Conservation (phyloP, 2,888 invertebrate species). For the Hydroisotoma schaefferi region DNA sequence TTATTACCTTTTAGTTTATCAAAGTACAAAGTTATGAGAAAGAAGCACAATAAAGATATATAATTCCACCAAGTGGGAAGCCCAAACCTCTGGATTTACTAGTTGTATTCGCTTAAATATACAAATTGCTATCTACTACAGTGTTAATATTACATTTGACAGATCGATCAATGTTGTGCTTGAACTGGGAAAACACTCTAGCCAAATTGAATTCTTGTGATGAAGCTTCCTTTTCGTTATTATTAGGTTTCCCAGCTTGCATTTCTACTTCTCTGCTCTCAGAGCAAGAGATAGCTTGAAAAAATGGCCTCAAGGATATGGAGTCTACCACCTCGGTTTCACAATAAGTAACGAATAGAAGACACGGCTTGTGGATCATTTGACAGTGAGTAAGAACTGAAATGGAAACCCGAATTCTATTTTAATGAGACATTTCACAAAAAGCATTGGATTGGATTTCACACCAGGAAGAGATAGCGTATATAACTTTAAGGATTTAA, state of each 20-base stretch:
- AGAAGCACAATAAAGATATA: too few species aligned
- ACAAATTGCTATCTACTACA: conserved; percentile 34
- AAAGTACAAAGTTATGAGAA: too few species aligned
- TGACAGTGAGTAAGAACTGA: conserved; percentile 33
- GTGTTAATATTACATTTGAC: conserved; percentile 21
- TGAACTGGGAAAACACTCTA: conserved; percentile 23
- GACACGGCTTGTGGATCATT: conserved; percentile 22
- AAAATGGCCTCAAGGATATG: conserved; percentile 37
- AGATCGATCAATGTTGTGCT: conserved; percentile 16
- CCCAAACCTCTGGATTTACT: too few species aligned
- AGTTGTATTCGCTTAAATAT: conserved; percentile 25
- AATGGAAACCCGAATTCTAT: too few species aligned
- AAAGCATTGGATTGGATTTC: neutral
- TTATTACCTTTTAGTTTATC: too few species aligned
- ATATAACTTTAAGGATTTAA: neutral
- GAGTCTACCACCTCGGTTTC: conserved; percentile 41
- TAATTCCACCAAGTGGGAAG: too few species aligned
- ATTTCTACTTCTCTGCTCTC: too few species aligned
- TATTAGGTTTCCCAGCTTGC: too few species aligned
- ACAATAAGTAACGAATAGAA: conserved; percentile 33
- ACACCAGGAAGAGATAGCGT: neutral
- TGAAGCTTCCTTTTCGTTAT: neutral
- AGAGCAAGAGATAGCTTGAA: conserved; percentile 20
- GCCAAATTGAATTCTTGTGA: conserved; percentile 13
- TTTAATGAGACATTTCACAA: too few species aligned